These are phyloP conservation scores for Andrena bicolor DNA, from an alignment of 2,888 invertebrate genomes.

Conservation along the genomic window DNA sequence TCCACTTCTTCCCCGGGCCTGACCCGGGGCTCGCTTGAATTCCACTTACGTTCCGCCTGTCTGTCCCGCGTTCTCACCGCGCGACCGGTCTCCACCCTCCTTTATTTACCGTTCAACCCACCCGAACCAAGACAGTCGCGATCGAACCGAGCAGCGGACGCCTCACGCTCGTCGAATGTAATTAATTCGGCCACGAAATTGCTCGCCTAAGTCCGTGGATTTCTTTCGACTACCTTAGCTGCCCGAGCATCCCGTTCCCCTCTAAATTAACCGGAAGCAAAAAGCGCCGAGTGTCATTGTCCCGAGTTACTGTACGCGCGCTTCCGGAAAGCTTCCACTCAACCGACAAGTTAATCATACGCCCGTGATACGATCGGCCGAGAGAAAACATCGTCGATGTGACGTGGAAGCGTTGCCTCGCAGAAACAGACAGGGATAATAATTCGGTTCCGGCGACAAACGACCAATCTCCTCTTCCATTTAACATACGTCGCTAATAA, in stretches of 20 bases:
- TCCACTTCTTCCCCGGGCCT: slow-evolving; percentile 24
- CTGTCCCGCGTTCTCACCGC: slow-evolving; percentile 19
- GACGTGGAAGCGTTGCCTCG: slow-evolving; percentile 20
- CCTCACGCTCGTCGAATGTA: neutral
- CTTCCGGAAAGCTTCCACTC: neutral
- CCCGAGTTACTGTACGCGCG: too few species aligned
- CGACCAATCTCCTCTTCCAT: slow-evolving; percentile 56
- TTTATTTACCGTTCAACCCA: slow-evolving; percentile 20
- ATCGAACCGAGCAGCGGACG: neutral
- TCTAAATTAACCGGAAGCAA: neutral
- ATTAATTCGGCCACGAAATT: neutral
- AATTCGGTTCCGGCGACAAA: slow-evolving; percentile 42
- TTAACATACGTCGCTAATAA: slow-evolving; percentile 60
- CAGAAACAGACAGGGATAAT: slow-evolving; percentile 39
- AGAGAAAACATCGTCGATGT: slow-evolving; percentile 21
- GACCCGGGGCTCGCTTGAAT: slow-evolving; percentile 45
- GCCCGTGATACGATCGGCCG: neutral
- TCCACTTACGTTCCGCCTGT: slow-evolving; percentile 38
- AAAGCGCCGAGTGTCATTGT: neutral
- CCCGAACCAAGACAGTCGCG: neutral
- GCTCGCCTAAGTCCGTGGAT: neutral
- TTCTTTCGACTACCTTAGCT: slow-evolving; percentile 17
- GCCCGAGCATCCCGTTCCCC: neutral
- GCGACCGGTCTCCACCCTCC: slow-evolving; percentile 5
- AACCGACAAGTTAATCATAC: slow-evolving; percentile 20